These are phyloP conservation scores for Ciona savignyi DNA, from an alignment of 23 tunicate genomes.

Conservation along the genomic window DNA sequence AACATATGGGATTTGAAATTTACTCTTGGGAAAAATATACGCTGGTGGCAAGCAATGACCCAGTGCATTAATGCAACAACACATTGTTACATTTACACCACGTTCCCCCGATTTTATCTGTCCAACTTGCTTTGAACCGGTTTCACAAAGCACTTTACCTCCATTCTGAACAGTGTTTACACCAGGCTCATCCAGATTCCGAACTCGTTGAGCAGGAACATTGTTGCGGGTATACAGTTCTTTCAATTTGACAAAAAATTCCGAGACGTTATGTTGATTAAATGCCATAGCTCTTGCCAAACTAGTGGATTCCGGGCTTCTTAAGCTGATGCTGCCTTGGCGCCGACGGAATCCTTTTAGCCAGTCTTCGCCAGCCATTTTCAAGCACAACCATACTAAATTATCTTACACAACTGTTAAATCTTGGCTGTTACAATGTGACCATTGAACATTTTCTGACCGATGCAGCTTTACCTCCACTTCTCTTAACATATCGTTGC, in stretches of 20 bases:
- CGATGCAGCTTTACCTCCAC: too few species aligned
- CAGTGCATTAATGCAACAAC: slow-evolving; percentile 31
- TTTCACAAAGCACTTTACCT: slow-evolving; percentile 5
- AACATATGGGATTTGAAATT: too few species aligned
- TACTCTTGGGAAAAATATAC: too few species aligned
- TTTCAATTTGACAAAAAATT: slow-evolving; percentile 27
- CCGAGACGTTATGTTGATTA: slow-evolving; percentile 9
- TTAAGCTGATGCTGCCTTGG: slow-evolving; percentile 1
- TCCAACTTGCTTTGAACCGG: slow-evolving; percentile 30
- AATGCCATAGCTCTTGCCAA: slow-evolving; percentile 28
- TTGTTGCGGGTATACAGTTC: too few species aligned
- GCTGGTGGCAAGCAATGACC: slow-evolving; percentile 18
- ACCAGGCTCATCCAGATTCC: slow-evolving; percentile 47
- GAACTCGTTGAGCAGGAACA: slow-evolving; percentile 2
- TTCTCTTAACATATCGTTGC: too few species aligned
- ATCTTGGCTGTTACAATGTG: too few species aligned
- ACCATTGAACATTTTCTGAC: too few species aligned
- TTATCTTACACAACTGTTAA: too few species aligned
- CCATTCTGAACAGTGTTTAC: slow-evolving; percentile 26
- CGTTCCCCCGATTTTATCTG: slow-evolving; percentile 24
- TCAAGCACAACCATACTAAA: too few species aligned
- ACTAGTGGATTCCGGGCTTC: slow-evolving; percentile 38
- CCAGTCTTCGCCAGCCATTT: slow-evolving; percentile 50
- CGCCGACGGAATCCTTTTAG: slow-evolving; percentile 27
- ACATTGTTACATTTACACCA: slow-evolving; percentile 26